phyloP scores from a whole-genome alignment of 2,797 vertebrate genomes.

The Callimico goeldii region DNA sequence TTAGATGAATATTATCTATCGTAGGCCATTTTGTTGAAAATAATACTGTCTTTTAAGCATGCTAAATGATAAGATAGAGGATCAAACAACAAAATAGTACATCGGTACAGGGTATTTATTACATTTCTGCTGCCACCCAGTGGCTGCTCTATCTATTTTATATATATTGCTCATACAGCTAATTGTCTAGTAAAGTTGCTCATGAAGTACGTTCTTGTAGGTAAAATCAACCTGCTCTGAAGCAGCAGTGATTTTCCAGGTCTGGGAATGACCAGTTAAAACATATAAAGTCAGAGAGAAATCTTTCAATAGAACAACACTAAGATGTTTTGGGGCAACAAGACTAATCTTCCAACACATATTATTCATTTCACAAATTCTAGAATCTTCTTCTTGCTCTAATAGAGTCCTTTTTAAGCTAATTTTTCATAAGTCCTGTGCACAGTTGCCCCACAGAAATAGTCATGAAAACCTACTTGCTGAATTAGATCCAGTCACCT shows the following conservation, averaged over 20 bases:
- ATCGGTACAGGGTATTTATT: neutral
- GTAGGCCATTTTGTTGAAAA: slow-evolving; percentile 10
- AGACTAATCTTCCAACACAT: neutral
- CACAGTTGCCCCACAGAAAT: neutral
- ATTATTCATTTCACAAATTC: neutral
- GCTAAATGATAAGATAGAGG: neutral
- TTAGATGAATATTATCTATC: neutral
- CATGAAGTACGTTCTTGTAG: neutral
- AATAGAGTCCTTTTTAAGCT: neutral
- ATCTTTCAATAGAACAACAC: neutral
- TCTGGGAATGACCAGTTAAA: neutral
- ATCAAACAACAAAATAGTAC: neutral
- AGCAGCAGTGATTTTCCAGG: neutral
- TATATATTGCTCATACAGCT: neutral
- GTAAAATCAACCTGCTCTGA: neutral
- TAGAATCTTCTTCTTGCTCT: neutral
- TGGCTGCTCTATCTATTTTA: slow-evolving; percentile 50
- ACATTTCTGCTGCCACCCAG: slow-evolving; percentile 79
- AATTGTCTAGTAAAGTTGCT: neutral
- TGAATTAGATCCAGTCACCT: neutral
- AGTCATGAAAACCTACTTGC: neutral
- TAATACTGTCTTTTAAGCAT: neutral
- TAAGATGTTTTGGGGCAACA: neutral
- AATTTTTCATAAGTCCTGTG: neutral
- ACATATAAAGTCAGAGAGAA: neutral